Evolutionary conservation across 2,797 vertebrate species (phyloP), one percentile per base, ranked within the genome.

Genomic region (Sebastes hubbsi): DNA sequence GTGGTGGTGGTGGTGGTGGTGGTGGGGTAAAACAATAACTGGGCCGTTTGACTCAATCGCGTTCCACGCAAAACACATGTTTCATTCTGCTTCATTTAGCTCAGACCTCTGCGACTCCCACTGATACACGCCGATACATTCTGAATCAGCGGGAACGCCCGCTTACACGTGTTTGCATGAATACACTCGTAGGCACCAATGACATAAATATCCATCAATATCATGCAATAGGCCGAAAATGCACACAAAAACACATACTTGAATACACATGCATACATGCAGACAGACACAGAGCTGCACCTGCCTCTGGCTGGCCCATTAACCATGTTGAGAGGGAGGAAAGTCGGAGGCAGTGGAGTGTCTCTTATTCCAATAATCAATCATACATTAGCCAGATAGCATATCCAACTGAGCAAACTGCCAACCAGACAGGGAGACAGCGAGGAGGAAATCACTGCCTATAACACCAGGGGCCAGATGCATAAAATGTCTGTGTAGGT

Each of bases 301-400:
- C 89, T 91, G 89, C 88, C 59, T 83, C 72, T 89, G 80, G 72
- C 70, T 83, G 92, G 83, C 72, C 89, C 92, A 94, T 94, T 95
- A 91, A 88, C 87, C 89, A 78, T 82, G 91, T 81, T 73, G 83
- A 87, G 87, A 85, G 76, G 83, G 83, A 85, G 90, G 83, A 86
- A 87, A 89, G 88, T 92, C 81, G 62, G 81, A 85, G 83, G 85
- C 83, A 91, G 84, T 87, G 87, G 76, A 94, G 90, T 93, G 90
- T 93, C 88, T 91, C 87, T 90, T 89, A 91, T 85, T 88, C 88
- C 77, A 80, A 84, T 88, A 87, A 94, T 94, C 94, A 94, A 94
- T 94, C 93, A 93, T 82, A 90, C 89, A 91, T 92, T 94, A 94
- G 92, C 86, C 75, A 88, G 83, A 90, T 87, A 90, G 89, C 87